Base-by-base conservation (phyloP, 2,888 invertebrate species). In the Drosophila birchii region DNA sequence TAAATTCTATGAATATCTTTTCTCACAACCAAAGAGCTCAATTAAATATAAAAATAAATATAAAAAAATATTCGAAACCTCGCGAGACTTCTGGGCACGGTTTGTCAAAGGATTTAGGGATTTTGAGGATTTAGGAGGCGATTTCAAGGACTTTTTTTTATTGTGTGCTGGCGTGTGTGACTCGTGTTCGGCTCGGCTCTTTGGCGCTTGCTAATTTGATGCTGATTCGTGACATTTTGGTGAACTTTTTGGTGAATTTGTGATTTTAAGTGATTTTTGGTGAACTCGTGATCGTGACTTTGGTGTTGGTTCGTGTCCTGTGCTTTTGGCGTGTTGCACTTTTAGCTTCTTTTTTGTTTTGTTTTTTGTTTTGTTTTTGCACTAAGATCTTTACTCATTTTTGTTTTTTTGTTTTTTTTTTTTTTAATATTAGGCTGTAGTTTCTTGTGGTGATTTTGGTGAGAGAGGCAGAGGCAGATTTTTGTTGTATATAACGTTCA, bases 291-390 rank as follows among this genome's bases (percentile, higher is more conserved):
- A 68, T 56, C 60, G 68, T 78, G 69, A 68, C 53, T 64, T 68
- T 68, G 41, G 67, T 68, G 67, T 68, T 67, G 44, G 36, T 49
- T 71, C 56, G 71, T 71, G 71, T 76, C 82, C 77, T 71, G 67
- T 43, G 73, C 73, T 60, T 41, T 64, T 79, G 72, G 72, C 72
- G 61, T 72, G 78, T 66, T 80, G 57, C 66, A 72, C 72, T 53
- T 73, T 66, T 76, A 59, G 75, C 43, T 73, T 57, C 38, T 39
- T 53, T 63, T 73, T 39, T 74, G 62, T 51, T 38, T 60, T 47
- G 49, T 63, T 80, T 80, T 43, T 32, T 59, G 44, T 36, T n/a
- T 47, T 29, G n/a, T 41, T 34, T 59, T 57, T 41, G 60, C 58
- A 57, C 58, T 43, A 58, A 11, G 23, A 61, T 57, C 14, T 57